phyloP scores from a whole-genome alignment of 2,797 vertebrate species.

The Oryzias sinensis region DNA sequence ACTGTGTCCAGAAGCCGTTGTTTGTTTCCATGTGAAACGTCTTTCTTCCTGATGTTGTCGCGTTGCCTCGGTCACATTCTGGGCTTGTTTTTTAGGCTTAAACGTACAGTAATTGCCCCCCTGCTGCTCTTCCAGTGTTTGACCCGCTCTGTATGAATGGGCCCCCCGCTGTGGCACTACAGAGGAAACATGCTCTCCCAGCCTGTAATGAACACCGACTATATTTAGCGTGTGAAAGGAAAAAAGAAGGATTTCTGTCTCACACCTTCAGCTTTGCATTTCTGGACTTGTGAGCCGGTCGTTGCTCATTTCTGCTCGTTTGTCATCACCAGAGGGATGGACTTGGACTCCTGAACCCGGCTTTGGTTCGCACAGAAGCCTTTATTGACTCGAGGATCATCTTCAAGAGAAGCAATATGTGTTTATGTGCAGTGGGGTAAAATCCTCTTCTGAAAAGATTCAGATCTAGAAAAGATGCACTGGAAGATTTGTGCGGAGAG shows the following conservation, averaged over 20 bases:
- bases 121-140: slow-evolving; percentile 11
- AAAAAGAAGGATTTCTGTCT: slow-evolving; percentile 2
- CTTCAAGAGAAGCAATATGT: too few relatives aligned
- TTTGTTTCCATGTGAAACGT: too few relatives aligned
- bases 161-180: slow-evolving; percentile 5
- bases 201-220: slow-evolving; percentile 1
- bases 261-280: not conserved
- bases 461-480: too few relatives aligned
- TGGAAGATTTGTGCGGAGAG: too few relatives aligned
- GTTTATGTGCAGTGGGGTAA: too few relatives aligned
- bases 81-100: not conserved
- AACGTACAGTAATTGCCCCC: slow-evolving; percentile 18
- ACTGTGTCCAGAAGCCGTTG: too few relatives aligned
- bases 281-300: not conserved
- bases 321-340: not conserved
- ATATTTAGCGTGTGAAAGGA: not conserved
- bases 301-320: not conserved
- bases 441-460: too few relatives aligned
- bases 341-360: too few relatives aligned
- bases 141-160: not conserved
- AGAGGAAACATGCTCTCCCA: slow-evolving; percentile 4
- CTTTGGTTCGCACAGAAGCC: too few relatives aligned
- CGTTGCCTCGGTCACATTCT: not conserved
- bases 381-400: too few relatives aligned
- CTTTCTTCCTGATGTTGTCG: too few relatives aligned